Evolutionary conservation across 2,113 vertebrate species (phyloP).

Genomic region (Papio anubis): DNA sequence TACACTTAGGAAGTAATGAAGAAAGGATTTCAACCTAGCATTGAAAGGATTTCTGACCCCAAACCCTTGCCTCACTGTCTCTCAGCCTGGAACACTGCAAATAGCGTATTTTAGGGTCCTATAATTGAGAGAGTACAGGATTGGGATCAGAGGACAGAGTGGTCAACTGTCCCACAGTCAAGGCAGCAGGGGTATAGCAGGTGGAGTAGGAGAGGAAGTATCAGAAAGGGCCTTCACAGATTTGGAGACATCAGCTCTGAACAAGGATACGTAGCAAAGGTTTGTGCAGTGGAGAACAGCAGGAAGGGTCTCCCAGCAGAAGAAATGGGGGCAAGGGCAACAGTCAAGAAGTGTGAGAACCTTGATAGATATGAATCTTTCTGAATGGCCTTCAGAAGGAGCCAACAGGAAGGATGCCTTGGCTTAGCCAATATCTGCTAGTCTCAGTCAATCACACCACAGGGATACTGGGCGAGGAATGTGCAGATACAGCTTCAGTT

Average conservation of each 20-base stretch:
- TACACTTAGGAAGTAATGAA: not conserved
- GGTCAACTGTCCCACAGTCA: not conserved
- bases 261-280: not conserved
- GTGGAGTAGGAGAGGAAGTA: no score
- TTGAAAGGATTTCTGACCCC: not conserved
- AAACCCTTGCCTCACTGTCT: not conserved
- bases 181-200: not conserved
- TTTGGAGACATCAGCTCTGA: not conserved
- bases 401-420: not conserved
- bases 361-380: not conserved
- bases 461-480: not conserved
- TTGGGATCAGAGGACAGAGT: not conserved
- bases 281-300: not conserved
- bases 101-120: not conserved
- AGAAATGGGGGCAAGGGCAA: not conserved
- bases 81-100: not conserved
- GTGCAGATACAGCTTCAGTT: not conserved
- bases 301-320: not conserved
- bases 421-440: not conserved
- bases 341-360: not conserved
- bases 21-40: not conserved
- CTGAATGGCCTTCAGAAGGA: not conserved
- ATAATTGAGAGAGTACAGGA: not conserved
- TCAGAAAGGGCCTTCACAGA: not conserved
- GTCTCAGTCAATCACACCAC: not conserved